Base-by-base conservation (phyloP, 2,113 vertebrate genomes). In the Stigmatopora nigra region DNA sequence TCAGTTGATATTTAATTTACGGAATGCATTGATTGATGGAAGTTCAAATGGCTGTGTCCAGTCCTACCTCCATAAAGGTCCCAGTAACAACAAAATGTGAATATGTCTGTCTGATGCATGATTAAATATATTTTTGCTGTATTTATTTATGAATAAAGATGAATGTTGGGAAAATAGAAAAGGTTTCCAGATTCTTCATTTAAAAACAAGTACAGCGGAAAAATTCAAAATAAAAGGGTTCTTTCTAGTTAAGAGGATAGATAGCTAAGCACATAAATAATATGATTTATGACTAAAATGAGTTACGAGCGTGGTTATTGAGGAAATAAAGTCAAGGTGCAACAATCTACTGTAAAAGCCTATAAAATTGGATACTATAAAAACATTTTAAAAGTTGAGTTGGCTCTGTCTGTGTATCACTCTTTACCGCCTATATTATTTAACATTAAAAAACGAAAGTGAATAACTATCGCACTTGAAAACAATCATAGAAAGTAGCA, bases 101-200 rank as follows among this genome's bases (percentile, higher is more conserved):
- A 75, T n/a, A 65, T 70, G 68, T 81, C 79, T 73, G 78, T 87
- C 77, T 84, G 79, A 88, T 86, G 89, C 88, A 89, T 88, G 88
- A 79, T 85, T 89, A 70, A 81, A 87, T 80, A 86, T 80, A 86
- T 84, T 83, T 88, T 80, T 88, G 72, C 64, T 89, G 88, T 87
- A 82, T 90, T 89, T 89, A 83, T 66, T 71, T 83, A 31, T 31
- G 25, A 90, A 89, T 88, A 90, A 90, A 89, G 75, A 78, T 69
- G 77, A 68, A 61, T 81, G 76, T 82, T 73, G 38, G 72, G 72
- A 84, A 53, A 78, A 77, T 45, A 45, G 38, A 20, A 13, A 1
- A 10, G 20, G 49, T 11, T 51, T 63, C 9, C 2, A n/a, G 25
- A 14, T 57, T 4, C 15, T 63, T 67, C 69, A 1, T 9, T 44